Evolutionary conservation across 2,797 vertebrate genomes (phyloP).

Genomic region (Otus scops): DNA sequence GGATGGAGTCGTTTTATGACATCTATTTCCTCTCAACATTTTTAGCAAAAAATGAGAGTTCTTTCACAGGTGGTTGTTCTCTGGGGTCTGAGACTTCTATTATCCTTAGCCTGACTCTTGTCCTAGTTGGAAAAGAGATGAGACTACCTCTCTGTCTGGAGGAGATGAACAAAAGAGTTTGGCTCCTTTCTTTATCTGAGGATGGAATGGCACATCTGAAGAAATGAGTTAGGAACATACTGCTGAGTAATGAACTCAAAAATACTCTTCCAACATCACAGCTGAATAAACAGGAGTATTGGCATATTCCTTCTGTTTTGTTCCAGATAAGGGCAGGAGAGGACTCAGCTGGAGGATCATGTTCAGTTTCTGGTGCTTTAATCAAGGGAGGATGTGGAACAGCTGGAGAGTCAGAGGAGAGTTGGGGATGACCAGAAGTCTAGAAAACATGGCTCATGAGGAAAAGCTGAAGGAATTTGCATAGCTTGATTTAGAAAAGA

Average conservation of each 20-base stretch:
- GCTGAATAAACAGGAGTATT: neutral
- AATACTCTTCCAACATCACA: neutral
- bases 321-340: neutral
- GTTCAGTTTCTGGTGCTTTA: neutral
- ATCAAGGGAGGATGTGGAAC: neutral
- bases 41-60: neutral
- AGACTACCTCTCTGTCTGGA: neutral
- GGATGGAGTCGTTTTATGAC: neutral
- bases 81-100: neutral
- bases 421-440: neutral
- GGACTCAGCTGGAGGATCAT: neutral
- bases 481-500: neutral
- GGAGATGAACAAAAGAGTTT: neutral
- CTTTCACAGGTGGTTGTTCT: neutral
- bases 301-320: neutral
- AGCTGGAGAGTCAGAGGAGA: neutral
- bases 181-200: neutral
- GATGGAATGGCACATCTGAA: neutral
- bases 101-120: neutral
- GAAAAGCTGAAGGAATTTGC: neutral
- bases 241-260: conserved; percentile 2
- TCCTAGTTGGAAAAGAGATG: neutral
- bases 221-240: neutral
- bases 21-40: neutral
- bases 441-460: neutral